Conservation (phyloP, 2,113 vertebrate genomes). For the Prinia subflava region DNA sequence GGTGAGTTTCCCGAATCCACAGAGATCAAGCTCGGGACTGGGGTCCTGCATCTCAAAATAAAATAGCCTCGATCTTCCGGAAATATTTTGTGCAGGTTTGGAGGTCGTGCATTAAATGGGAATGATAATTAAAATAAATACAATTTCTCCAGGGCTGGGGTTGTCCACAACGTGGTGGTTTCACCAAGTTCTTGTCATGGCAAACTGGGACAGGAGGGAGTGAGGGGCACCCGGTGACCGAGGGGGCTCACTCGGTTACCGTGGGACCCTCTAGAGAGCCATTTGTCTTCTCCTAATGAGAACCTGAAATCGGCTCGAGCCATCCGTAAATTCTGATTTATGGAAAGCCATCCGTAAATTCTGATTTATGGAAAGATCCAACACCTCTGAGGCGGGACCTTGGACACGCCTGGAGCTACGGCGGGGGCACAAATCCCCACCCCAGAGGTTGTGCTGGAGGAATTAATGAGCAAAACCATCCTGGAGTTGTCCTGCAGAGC, state of each 20-base stretch:
- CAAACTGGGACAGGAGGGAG: neutral
- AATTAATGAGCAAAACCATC: neutral
- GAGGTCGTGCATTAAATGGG: neutral
- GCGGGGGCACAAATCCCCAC: neutral
- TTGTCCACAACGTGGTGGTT: rapidly evolving
- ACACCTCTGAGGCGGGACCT: neutral
- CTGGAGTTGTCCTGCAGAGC: neutral
- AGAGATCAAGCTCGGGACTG: rapidly evolving
- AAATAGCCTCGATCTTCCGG: neutral
- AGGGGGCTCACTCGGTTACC: neutral
- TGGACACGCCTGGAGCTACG: neutral
- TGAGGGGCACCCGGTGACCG: rapidly evolving
- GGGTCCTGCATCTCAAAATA: neutral
- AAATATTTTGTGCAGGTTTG: neutral
- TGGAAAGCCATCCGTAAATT: no score
- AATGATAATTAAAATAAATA: neutral
- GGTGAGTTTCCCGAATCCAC: neutral
- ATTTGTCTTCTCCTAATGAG: neutral
- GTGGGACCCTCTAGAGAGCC: neutral
- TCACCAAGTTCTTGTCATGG: neutral
- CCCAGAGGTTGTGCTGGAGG: neutral
- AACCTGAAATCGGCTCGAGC: neutral
- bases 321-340: neutral
- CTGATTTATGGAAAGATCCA: no score
- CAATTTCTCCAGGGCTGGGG: rapidly evolving